phyloP scores from a whole-genome alignment of 2,113 vertebrate genomes.

The Felis catus region F.catus_Fca126_mat1.0 CM031414.1:122900001-122900500 shows the following conservation, averaged over 20 bases:
- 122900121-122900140: background rate
- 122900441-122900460: background rate
- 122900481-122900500: background rate
- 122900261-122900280: background rate
- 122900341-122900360: background rate
- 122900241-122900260: background rate
- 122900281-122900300: background rate
- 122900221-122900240: background rate
- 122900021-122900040: background rate
- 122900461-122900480: background rate
- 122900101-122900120: background rate
- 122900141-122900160: background rate
- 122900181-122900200: background rate
- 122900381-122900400: background rate
- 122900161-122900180: background rate
- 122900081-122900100: background rate
- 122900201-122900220: background rate
- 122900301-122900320: background rate
- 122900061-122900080: background rate
- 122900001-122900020: background rate
- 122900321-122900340: background rate
- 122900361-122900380: background rate
- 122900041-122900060: background rate
- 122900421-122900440: background rate
- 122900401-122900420: background rate